Conservation (phyloP, 1,140 invertebrate genomes). For the Idris sp. region DNA sequence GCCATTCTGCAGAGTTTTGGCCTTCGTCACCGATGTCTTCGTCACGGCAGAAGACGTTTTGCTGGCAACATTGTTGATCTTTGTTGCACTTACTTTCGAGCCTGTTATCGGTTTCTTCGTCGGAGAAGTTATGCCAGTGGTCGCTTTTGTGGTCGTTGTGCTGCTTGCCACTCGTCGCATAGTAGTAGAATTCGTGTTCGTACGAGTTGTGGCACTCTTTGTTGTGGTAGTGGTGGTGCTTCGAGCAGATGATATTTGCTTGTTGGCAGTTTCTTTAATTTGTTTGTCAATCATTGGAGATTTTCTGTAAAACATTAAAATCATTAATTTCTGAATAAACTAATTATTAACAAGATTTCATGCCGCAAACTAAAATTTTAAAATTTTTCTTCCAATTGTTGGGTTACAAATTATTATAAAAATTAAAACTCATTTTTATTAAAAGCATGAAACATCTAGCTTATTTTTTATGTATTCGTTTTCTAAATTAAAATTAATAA, state of each 20-base stretch:
- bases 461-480: no score
- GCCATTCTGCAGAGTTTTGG: conserved; percentile 72
- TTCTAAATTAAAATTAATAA: no score
- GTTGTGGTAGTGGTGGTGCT: conserved; percentile 63
- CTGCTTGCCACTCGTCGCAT: conserved; percentile 74
- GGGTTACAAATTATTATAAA: no score
- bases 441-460: no score
- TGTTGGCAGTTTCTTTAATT: conserved; percentile 81
- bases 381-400: no score
- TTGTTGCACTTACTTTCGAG: conserved; percentile 62
- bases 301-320: no score
- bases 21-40: conserved; percentile 72
- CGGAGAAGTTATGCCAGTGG: conserved; percentile 49
- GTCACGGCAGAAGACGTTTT: conserved; percentile 69
- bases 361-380: no score
- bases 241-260: conserved; percentile 79
- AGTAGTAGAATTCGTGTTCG: conserved; percentile 62
- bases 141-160: conserved; percentile 66
- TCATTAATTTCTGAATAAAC: no score
- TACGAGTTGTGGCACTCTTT: conserved; percentile 57
- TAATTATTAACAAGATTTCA: no score
- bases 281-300: conserved; percentile 79
- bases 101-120: conserved; percentile 58
- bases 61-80: conserved; percentile 72
- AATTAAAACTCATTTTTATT: no score